Percentiles rank a stretch among this genome's conserved stretches.
Evolutionary conservation across 2,888 invertebrate species (phyloP).

Genomic region (Cynaeus angustus): DNA sequence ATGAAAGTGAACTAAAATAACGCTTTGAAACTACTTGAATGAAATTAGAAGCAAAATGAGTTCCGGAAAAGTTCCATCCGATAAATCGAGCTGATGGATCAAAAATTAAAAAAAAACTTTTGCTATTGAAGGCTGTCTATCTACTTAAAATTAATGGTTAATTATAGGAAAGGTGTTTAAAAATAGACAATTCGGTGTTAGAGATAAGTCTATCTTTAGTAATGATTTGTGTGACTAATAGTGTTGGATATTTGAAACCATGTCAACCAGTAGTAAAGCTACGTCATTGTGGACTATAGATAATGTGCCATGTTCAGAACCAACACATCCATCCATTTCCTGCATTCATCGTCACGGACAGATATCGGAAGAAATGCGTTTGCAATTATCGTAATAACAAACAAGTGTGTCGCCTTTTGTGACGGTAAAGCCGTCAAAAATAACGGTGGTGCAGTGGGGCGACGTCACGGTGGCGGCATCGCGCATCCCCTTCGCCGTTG

Average conservation of each 20-base stretch:
- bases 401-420: conserved; percentile 15
- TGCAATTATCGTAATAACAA: conserved; percentile 9
- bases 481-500: conserved; percentile 40
- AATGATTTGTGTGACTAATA: background rate
- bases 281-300: background rate
- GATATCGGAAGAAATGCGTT: conserved; percentile 8
- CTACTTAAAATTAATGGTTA: too few species aligned
- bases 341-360: conserved; percentile 2
- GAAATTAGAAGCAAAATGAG: too few species aligned
- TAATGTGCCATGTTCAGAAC: background rate
- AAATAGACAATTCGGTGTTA: too few species aligned
- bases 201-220: too few species aligned
- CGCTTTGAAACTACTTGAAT: too few species aligned
- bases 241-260: conserved; percentile 1
- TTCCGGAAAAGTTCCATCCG: too few species aligned
- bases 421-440: background rate
- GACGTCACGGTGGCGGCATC: conserved; percentile 53
- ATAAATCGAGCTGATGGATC: too few species aligned
- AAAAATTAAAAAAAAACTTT: too few species aligned
- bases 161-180: too few species aligned
- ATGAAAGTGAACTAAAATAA: too few species aligned
- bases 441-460: conserved; percentile 44
- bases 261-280: background rate
- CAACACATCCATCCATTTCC: background rate
- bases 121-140: too few species aligned